phyloP scores from a whole-genome alignment of 64 coral and sea anemone species.

The Astreopora myriophthalma region DNA sequence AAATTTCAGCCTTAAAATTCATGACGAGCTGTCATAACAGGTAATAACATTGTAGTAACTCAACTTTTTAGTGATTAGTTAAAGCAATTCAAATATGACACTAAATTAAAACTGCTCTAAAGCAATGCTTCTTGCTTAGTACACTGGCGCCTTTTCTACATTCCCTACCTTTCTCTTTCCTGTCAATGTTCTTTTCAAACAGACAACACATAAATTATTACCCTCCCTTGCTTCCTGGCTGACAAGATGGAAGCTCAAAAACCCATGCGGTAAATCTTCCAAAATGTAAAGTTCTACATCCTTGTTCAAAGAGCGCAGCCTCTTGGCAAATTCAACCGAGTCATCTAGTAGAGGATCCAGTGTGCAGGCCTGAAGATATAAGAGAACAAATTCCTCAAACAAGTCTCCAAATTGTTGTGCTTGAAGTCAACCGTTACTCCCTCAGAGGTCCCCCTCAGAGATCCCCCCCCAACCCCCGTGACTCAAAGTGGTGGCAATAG shows the following conservation, averaged over 20 bases:
- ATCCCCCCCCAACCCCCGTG: too few relatives aligned
- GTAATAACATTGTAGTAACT: too few relatives aligned
- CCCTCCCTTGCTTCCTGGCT: conserved; percentile 94
- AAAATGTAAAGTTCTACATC: conserved; percentile 92
- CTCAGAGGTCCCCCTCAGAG: too few relatives aligned
- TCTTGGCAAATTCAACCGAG: conserved; percentile 92
- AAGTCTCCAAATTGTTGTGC: too few relatives aligned
- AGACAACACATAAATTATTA: conserved; percentile 80
- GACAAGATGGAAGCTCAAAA: conserved; percentile 93
- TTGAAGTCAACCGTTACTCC: too few relatives aligned
- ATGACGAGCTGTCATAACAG: too few relatives aligned
- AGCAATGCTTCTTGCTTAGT: not conserved
- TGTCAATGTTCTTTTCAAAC: conserved; percentile 78
- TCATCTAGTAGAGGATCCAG: conserved; percentile 94
- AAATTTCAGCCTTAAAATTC: too few relatives aligned
- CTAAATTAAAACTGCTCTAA: too few relatives aligned
- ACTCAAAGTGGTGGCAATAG: too few relatives aligned
- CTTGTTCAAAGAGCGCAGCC: conserved; percentile 70
- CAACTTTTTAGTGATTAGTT: too few relatives aligned
- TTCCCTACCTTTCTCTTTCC: conserved; percentile 66
- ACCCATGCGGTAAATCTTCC: conserved; percentile 92
- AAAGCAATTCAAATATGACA: too few relatives aligned
- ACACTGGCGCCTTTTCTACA: conserved; percentile 64
- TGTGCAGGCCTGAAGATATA: conserved; percentile 72
- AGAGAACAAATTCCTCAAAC: not conserved